Evolutionary conservation across 1,140 invertebrate species (phyloP), one percentile per base, ranked within the genome.

Genomic region (Conopomorpha cramerella): DNA sequence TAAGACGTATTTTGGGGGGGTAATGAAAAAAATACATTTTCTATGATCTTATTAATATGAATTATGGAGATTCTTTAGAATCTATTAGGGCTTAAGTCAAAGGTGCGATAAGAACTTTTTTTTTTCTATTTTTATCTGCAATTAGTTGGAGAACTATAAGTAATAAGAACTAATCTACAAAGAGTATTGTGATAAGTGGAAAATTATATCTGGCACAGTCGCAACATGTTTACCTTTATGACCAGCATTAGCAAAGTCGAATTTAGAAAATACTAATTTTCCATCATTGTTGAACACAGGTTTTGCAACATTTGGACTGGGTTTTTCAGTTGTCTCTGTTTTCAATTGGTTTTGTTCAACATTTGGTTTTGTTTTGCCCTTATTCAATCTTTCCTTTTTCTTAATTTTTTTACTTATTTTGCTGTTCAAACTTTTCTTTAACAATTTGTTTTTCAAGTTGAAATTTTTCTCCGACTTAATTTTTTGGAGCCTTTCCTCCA

Each of bases 251-350:
- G 84, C 82, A 65, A 92, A 91, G 50, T 92, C 89, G 80, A 92
- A 90, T 71, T 91, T 91, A 33, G 87, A 90, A 59, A 90, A 92
- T 7, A 92, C 88, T 64, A 92, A 83, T 74, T 90, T 89, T 8
- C 86, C 88, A 45, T 89, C 85, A 39, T 82, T 87, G 59, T 91
- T 90, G 45, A 86, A 89, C 16, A 90, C 78, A 23, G 86, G 86
- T 63, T 89, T 89, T 18, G 57, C 45, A 23, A 72, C 50, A 59
- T 79, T 81, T n/a, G 71, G 13, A 38, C 58, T 52, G 14, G 38
- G 34, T 49, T 62, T 53, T 6, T 41, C 33, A 13, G 52, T 51
- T 19, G 16, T 16, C 40, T 45, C 35, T 14, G 35, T 43, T 14
- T 48, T 34, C 39, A 39, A 37, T 37, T 13, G 11, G 32, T 32